Percentiles rank a stretch among this genome's conserved stretches.
phyloP scores from a whole-genome alignment of 2,888 invertebrate genomes.

The Ephialtes manifestator region DNA sequence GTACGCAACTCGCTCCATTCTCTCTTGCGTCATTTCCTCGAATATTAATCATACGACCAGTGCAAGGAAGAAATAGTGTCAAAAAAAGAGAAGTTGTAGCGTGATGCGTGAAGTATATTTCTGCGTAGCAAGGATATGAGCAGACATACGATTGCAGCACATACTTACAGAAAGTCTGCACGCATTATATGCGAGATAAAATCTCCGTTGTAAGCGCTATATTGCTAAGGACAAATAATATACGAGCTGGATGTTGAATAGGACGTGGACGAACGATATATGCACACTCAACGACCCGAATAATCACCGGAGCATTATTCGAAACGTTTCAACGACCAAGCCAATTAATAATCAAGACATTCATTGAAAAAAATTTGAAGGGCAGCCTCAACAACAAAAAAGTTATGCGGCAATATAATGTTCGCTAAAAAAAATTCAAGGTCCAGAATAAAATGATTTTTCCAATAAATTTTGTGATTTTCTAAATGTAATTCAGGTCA shows the following conservation, averaged over 20 bases:
- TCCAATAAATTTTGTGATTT: neutral
- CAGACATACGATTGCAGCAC: neutral
- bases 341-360: conserved; percentile 50
- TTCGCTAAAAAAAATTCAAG: neutral
- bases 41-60: conserved; percentile 32
- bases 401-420: neutral
- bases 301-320: conserved; percentile 50
- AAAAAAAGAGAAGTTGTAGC: conserved; percentile 5
- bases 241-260: neutral
- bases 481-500: conserved; percentile 7
- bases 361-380: conserved; percentile 7
- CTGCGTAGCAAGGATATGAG: neutral
- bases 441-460: neutral
- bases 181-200: conserved; percentile 10
- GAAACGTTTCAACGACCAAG: conserved; percentile 56
- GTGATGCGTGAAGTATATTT: neutral
- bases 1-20: conserved; percentile 24
- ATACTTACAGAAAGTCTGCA: conserved; percentile 8
- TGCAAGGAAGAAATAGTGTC: conserved; percentile 14
- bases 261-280: neutral
- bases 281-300: neutral
- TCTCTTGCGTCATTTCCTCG: conserved; percentile 42
- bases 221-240: conserved; percentile 6
- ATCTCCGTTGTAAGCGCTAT: conserved; percentile 8
- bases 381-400: neutral